These are phyloP conservation scores for Eristalis pertinax DNA, from an alignment of 2,888 invertebrate species.

Conservation along the genomic window DNA sequence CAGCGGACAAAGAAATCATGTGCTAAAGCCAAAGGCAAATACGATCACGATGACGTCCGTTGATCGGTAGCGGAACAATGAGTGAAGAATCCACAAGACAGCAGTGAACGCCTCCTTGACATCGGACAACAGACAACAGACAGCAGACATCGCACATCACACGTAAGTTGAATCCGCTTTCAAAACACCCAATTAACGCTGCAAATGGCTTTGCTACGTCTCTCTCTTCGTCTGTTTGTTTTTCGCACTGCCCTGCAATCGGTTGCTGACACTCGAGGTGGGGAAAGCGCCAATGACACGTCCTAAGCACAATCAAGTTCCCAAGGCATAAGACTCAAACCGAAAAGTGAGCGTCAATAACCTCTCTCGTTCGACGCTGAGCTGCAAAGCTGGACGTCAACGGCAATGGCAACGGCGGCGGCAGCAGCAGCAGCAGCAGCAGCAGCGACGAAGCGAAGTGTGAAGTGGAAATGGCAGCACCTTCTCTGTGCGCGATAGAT, in stretches of 20 bases:
- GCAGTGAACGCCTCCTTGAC: not conserved
- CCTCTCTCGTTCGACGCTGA: conserved; percentile 27
- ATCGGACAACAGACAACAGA: not conserved
- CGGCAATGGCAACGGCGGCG: too few species aligned
- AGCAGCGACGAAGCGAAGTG: too few species aligned
- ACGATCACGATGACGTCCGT: conserved; percentile 18
- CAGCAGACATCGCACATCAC: not conserved
- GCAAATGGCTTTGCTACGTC: conserved; percentile 11
- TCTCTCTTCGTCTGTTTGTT: not conserved
- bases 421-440: too few species aligned
- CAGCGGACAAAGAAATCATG: conserved; percentile 4
- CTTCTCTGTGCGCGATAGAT: not conserved
- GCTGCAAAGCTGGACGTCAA: not conserved
- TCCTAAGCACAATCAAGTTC: conserved; percentile 6
- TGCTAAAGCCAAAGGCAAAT: conserved; percentile 16
- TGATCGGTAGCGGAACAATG: conserved; percentile 5
- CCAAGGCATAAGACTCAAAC: conserved; percentile 4
- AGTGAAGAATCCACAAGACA: not conserved
- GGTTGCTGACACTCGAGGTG: conserved; percentile 23
- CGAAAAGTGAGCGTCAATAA: conserved; percentile 24
- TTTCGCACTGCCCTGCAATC: conserved; percentile 12
- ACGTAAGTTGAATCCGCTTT: conserved; percentile 29
- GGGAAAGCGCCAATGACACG: conserved; percentile 16
- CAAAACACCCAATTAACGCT: conserved; percentile 29
- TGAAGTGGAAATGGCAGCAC: not conserved